Evolutionary conservation across 2,797 vertebrate species (phyloP), one percentile per base, ranked within the genome.

Genomic region (Gallirallus australis): DNA sequence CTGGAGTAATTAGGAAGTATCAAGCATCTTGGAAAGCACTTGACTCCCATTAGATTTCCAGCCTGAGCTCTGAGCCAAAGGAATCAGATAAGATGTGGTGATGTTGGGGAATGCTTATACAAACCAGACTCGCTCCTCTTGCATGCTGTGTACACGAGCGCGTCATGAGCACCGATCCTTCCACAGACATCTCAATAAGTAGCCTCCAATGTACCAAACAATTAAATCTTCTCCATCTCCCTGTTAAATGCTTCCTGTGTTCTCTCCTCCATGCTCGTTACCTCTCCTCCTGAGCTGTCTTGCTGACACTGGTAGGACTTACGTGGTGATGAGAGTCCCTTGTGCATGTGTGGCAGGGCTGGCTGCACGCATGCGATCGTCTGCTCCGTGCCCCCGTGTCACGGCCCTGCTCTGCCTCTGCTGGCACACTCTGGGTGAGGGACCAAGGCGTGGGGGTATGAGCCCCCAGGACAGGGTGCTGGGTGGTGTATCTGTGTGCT

Each of bases 51-150:
- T 75, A 83, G 79, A 28, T 75, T 96, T 95, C 82, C 82, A 68
- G 65, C 53, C 76, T 87, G 75, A 66, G 97, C 91, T 97, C 93
- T 93, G 88, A 87, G 97, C 65, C 97, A 94, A 88, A 91, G 91
- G 97, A 96, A 71, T 97, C 91, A 92, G 92, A 89, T 97, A 93
- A 96, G 89, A 96, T 8, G 20, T 88, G 90, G 93, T 91, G 96
- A 93, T 81, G 94, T 92, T 97, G 95, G 97, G 98, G 94, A 95
- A 91, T 96, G 93, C 94, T 94, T 81, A 87, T 56, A 69, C 65
- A 77, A 91, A 77, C 85, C 93, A 89, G 76, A 82, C 76, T 92
- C 12, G 0, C 56, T 60, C 42, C 69, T 82, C 75, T 56, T 45
- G 39, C 66, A 6, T 11, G 59, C 81, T 93, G 81, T 27, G 42